Evolutionary conservation across 2,888 invertebrate genomes (phyloP).

Genomic region (Chorisops tibialis): DNA sequence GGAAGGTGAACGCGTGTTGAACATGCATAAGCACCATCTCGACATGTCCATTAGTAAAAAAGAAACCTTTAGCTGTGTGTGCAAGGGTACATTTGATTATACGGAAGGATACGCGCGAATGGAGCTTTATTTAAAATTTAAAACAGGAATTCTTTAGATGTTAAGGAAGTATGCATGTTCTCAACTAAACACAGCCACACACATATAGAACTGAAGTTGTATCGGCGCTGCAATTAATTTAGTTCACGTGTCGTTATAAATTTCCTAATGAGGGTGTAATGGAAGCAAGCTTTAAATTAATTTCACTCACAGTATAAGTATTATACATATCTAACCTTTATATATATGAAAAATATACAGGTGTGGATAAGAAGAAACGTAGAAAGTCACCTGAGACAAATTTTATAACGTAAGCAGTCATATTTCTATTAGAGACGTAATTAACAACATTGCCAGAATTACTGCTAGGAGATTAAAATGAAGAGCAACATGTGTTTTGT

Average conservation of each 20-base stretch:
- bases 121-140: not conserved
- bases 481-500: no score
- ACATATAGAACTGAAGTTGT: not conserved
- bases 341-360: no score
- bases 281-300: slow-evolving; percentile 14
- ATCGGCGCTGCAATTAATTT: slow-evolving; percentile 21
- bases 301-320: slow-evolving; percentile 1
- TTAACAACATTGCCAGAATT: no score
- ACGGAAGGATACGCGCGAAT: not conserved
- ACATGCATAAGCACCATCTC: not conserved
- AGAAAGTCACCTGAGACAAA: no score
- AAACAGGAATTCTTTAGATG: not conserved
- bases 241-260: slow-evolving; percentile 19
- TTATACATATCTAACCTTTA: no score
- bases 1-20: slow-evolving; percentile 7
- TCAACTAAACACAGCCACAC: not conserved
- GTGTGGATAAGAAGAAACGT: no score
- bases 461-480: no score
- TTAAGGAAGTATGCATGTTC: not conserved
- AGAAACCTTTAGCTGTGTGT: not conserved
- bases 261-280: slow-evolving; percentile 21
- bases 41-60: not conserved
- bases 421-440: no score
- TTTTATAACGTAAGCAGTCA: no score
- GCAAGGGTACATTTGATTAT: not conserved